Percentiles rank a stretch among this genome's conserved stretches.
phyloP scores from a whole-genome alignment of 2,888 invertebrate genomes.

The Keiferia lycopersicella region DNA sequence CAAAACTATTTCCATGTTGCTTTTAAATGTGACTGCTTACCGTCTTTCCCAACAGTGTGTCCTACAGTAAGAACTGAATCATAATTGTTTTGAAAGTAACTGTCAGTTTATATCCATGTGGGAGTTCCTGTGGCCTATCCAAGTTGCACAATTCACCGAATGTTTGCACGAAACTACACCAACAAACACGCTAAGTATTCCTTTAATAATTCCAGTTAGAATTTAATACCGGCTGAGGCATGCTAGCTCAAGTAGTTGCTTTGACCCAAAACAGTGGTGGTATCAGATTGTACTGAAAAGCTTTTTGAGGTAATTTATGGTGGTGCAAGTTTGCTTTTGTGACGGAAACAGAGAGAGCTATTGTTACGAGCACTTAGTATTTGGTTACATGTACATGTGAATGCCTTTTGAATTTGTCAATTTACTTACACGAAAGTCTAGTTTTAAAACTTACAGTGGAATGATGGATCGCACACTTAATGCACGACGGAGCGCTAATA shows the following conservation, averaged over 20 bases:
- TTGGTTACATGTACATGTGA: slow-evolving; percentile 1
- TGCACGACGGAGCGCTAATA: no score
- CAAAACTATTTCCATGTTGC: not conserved
- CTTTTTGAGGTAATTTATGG: slow-evolving; percentile 55
- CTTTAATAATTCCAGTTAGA: slow-evolving; percentile 42
- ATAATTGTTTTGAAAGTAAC: slow-evolving; percentile 65
- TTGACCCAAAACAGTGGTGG: slow-evolving; percentile 51
- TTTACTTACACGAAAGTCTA: no score
- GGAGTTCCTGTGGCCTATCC: slow-evolving; percentile 56
- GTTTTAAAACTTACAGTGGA: no score
- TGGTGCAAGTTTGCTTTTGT: slow-evolving; percentile 42
- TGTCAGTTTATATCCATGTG: slow-evolving; percentile 55
- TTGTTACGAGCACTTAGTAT: slow-evolving; percentile 5
- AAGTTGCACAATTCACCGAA: slow-evolving; percentile 57
- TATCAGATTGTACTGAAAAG: slow-evolving; percentile 52
- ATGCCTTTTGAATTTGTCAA: slow-evolving; percentile 4
- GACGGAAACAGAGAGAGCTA: slow-evolving; percentile 22
- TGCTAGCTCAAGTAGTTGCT: slow-evolving; percentile 44
- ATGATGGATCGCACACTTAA: no score
- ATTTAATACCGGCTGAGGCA: slow-evolving; percentile 40
- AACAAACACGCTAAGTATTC: slow-evolving; percentile 44
- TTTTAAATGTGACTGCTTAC: slow-evolving; percentile 34
- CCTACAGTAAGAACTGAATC: slow-evolving; percentile 46
- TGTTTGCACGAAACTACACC: slow-evolving; percentile 59
- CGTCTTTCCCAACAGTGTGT: slow-evolving; percentile 36